Evolutionary conservation across 2,113 vertebrate genomes (phyloP).

Genomic region (Asarcornis scutulata): DNA sequence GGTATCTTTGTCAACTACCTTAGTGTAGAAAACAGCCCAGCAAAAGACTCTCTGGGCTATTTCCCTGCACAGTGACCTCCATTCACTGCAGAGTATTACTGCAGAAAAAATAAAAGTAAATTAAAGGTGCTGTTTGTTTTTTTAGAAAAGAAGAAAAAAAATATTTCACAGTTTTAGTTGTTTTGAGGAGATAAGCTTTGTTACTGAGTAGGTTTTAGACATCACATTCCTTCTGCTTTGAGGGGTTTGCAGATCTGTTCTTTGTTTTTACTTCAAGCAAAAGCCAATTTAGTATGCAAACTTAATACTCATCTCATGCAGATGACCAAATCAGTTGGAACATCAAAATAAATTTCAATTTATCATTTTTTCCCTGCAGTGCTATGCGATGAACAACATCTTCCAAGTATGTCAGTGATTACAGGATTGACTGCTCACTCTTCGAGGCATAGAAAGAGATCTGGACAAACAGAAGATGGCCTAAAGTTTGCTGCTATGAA

Average conservation of each 20-base stretch:
- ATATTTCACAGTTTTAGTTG: neutral
- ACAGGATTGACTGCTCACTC: neutral
- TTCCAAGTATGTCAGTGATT: neutral
- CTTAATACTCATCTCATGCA: neutral
- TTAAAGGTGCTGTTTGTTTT: neutral
- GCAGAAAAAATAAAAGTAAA: neutral
- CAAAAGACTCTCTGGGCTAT: neutral
- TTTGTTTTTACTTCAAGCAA: neutral
- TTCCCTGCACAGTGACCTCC: neutral
- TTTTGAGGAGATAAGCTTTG: neutral
- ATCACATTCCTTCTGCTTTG: neutral
- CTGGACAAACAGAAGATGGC: neutral
- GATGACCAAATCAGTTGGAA: neutral
- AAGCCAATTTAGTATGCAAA: neutral
- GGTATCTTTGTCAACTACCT: neutral
- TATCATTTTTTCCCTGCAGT: neutral
- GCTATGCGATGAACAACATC: neutral
- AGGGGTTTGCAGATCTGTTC: neutral
- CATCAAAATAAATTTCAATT: neutral
- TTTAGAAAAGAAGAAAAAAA: neutral
- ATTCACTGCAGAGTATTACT: neutral
- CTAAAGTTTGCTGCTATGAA: neutral
- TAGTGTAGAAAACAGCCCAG: neutral
- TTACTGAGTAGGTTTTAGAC: neutral
- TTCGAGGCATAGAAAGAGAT: neutral